Evolutionary conservation across 2,888 invertebrate species (phyloP).

Genomic region (Chironomus tentans): DNA sequence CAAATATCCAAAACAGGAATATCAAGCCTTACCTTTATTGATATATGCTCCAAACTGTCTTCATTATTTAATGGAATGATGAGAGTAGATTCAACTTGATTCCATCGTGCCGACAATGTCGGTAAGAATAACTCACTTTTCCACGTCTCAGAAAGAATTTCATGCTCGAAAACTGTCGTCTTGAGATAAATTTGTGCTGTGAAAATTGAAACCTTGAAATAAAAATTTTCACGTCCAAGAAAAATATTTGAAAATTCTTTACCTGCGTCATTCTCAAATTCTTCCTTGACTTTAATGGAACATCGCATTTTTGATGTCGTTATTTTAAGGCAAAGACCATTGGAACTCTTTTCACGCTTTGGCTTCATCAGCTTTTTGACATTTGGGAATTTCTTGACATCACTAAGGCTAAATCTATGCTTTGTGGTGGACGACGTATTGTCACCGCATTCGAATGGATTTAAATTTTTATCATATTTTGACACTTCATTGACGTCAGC

Average conservation of each 20-base stretch:
- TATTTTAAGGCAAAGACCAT: slow-evolving; percentile 34
- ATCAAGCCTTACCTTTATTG: slow-evolving; percentile 32
- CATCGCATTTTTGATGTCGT: slow-evolving; percentile 40
- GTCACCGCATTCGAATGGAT: slow-evolving; percentile 19
- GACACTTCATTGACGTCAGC: not conserved
- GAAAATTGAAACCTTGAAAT: not conserved
- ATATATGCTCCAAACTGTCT: slow-evolving; percentile 36
- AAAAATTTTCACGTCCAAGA: not conserved
- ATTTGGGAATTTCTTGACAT: slow-evolving; percentile 28
- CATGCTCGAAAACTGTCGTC: slow-evolving; percentile 63
- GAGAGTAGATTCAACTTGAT: slow-evolving; percentile 42
- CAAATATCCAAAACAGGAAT: not conserved
- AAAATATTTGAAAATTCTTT: not conserved
- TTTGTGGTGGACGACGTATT: not conserved
- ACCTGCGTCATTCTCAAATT: slow-evolving; percentile 39
- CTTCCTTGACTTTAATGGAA: slow-evolving; percentile 41
- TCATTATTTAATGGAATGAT: slow-evolving; percentile 35
- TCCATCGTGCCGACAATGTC: slow-evolving; percentile 67
- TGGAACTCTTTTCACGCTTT: slow-evolving; percentile 27
- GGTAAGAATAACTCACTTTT: slow-evolving; percentile 66
- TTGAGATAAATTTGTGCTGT: slow-evolving; percentile 62
- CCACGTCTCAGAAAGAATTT: slow-evolving; percentile 52
- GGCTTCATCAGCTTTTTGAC: slow-evolving; percentile 37
- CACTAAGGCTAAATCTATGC: slow-evolving; percentile 33
- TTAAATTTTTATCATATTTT: slow-evolving; percentile 9